These are phyloP conservation scores for Cyprinus carpio DNA, from an alignment of 2,113 vertebrate species.

Conservation along the genomic window DNA sequence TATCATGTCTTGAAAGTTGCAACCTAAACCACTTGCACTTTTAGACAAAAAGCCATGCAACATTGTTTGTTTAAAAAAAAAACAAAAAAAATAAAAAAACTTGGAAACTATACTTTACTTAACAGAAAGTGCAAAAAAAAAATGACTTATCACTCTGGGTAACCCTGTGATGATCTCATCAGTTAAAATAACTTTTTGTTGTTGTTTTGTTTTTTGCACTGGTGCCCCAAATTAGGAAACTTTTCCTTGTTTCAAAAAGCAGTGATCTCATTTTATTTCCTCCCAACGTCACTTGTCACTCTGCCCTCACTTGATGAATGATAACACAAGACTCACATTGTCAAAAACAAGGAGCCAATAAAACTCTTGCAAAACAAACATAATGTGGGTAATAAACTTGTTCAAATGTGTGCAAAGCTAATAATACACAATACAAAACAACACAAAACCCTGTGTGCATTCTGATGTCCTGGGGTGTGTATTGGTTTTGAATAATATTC, in stretches of 20 bases:
- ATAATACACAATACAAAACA: neutral
- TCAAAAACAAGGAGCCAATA: constrained; percentile 25
- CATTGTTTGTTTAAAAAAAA: too few relatives aligned
- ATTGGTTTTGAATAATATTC: neutral
- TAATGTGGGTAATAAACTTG: constrained; percentile 3
- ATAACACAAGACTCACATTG: neutral
- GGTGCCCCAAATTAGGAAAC: too few relatives aligned
- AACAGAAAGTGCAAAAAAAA: too few relatives aligned
- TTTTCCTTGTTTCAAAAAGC: neutral
- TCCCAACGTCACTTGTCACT: neutral
- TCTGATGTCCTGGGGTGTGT: neutral
- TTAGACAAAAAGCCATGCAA: too few relatives aligned
- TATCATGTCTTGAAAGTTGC: too few relatives aligned
- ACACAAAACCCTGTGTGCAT: neutral
- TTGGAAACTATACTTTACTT: too few relatives aligned
- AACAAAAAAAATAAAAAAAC: too few relatives aligned
- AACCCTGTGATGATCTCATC: too few relatives aligned
- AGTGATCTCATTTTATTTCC: neutral
- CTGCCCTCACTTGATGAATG: neutral
- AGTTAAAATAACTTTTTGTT: too few relatives aligned
- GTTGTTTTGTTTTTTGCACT: too few relatives aligned
- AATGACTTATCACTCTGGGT: too few relatives aligned
- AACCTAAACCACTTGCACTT: too few relatives aligned
- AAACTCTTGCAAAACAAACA: constrained; percentile 13
- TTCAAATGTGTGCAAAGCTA: neutral